A percentile compares a stretch with the other conserved stretches of the same genome.
phyloP scores from a whole-genome alignment of 2,113 vertebrate genomes.

The Menura novaehollandiae region DNA sequence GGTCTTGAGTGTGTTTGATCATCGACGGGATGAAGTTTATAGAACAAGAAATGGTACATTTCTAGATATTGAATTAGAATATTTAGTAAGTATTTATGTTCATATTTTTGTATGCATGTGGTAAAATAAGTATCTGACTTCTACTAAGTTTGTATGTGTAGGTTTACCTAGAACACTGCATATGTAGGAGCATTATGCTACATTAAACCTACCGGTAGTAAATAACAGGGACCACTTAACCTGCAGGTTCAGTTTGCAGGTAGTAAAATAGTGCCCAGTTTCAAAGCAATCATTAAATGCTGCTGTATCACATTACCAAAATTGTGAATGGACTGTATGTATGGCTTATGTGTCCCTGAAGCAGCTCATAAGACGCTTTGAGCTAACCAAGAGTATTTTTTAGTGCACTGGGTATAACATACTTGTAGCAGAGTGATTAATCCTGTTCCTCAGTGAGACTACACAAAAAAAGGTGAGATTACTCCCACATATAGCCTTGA shows the following conservation, averaged over 20 bases:
- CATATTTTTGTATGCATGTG: neutral
- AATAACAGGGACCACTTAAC: neutral
- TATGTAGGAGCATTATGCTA: neutral
- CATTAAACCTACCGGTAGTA: neutral
- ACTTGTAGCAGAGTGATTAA: neutral
- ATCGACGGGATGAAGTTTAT: neutral
- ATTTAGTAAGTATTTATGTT: neutral
- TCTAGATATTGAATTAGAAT: neutral
- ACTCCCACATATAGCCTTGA: neutral
- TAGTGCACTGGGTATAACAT: neutral
- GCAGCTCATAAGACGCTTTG: neutral
- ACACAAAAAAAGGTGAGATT: neutral
- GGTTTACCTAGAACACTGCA: neutral
- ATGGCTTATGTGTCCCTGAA: neutral
- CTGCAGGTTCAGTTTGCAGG: neutral
- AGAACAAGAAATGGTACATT: neutral
- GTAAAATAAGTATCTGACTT: slow-evolving; percentile 11
- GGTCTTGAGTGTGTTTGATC: neutral
- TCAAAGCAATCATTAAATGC: neutral
- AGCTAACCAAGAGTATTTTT: neutral
- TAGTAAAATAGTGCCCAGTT: neutral
- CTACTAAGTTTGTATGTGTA: neutral
- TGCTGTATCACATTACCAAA: neutral
- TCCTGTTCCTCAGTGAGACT: neutral
- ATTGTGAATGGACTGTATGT: neutral